These are phyloP conservation scores for Liparis tanakae DNA, from an alignment of 2,797 vertebrate genomes.

Conservation along the genomic window DNA sequence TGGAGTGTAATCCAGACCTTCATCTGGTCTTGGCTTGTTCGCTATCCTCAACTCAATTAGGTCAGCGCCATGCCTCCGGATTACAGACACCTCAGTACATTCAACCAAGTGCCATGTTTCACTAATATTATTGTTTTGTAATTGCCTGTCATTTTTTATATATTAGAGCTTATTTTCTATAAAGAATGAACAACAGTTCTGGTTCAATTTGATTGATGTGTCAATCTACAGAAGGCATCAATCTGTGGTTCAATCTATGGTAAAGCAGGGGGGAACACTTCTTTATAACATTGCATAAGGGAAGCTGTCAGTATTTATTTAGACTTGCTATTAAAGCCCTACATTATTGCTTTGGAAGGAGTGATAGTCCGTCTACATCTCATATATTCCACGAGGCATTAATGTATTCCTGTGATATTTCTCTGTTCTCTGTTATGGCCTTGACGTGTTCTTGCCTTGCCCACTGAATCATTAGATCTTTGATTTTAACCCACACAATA, in stretches of 20 bases:
- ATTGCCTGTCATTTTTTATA: background rate
- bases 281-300: background rate
- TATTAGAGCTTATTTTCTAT: background rate
- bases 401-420: background rate
- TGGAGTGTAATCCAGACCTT: conserved; percentile 30
- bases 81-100: background rate
- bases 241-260: background rate
- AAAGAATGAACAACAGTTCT: background rate
- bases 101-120: background rate
- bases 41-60: conserved; percentile 7
- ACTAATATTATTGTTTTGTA: background rate
- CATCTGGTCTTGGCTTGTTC: conserved; percentile 25
- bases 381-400: background rate
- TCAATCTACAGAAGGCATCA: background rate
- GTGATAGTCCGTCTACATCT: background rate
- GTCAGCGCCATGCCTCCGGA: background rate
- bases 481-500: background rate
- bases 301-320: background rate
- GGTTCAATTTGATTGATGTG: background rate
- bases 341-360: background rate
- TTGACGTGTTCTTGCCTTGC: background rate
- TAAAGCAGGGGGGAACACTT: background rate
- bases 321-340: too few relatives aligned
- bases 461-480: background rate
- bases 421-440: background rate